These are phyloP conservation scores for Amphimallon solstitiale DNA, from an alignment of 2,888 invertebrate species.

Conservation along the genomic window DNA sequence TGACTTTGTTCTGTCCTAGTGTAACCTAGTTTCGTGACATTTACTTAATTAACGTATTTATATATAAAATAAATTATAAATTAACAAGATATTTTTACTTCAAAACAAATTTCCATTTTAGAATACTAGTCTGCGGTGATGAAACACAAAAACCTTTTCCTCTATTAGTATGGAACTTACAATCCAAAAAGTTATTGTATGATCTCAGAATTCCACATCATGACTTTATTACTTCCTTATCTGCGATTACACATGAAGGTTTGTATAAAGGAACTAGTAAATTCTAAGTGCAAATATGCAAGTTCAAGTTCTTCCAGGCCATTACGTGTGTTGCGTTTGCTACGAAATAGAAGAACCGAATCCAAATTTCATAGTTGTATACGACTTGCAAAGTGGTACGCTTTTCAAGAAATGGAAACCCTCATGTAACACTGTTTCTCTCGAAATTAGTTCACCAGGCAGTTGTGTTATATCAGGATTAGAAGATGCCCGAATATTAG, in stretches of 20 bases:
- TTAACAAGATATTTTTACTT: too few relatives aligned
- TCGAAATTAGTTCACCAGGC: constrained; percentile 85
- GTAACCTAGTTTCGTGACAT: too few relatives aligned
- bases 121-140: constrained; percentile 88
- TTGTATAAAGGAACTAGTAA: constrained; percentile 26
- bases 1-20: too few relatives aligned
- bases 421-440: constrained; percentile 82
- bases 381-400: constrained; percentile 89
- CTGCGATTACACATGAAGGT: constrained; percentile 88
- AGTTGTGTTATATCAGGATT: constrained; percentile 86
- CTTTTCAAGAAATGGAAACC: constrained; percentile 94
- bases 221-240: constrained; percentile 84
- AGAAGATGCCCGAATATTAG: constrained; percentile 82
- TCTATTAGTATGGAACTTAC: constrained; percentile 87
- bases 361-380: constrained; percentile 90
- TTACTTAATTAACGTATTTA: too few relatives aligned
- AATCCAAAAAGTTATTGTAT: constrained; percentile 84
- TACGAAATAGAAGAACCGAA: constrained; percentile 79
- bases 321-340: constrained; percentile 77
- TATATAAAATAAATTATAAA: too few relatives aligned
- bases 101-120: constrained; percentile 59
- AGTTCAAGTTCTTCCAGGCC: constrained; percentile 66
- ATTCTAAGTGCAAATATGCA: too few relatives aligned
- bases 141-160: constrained; percentile 94
- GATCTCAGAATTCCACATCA: constrained; percentile 90